Evolutionary conservation across 2,888 invertebrate genomes (phyloP).

Genomic region (Ochropacha duplaris): DNA sequence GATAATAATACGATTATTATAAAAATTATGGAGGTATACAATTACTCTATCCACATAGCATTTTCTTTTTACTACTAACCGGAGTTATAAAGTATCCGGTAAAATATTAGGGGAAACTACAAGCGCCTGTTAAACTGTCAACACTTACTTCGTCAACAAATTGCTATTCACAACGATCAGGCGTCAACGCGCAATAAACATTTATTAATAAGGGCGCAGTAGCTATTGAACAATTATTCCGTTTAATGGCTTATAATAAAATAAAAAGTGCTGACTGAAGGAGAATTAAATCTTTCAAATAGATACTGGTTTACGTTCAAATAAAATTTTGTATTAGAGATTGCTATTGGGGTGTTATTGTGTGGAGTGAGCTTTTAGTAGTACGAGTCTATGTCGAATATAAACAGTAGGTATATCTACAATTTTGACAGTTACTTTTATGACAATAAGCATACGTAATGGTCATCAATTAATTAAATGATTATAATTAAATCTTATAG

Average conservation of each 20-base stretch:
- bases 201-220: slow-evolving; percentile 26
- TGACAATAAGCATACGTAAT: too few relatives aligned
- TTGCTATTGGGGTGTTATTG: slow-evolving; percentile 34
- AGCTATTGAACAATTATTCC: slow-evolving; percentile 46
- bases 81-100: too few relatives aligned
- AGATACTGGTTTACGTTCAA: slow-evolving; percentile 60
- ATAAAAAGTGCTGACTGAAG: slow-evolving; percentile 72
- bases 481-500: too few relatives aligned
- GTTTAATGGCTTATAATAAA: slow-evolving; percentile 62
- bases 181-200: slow-evolving; percentile 40
- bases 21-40: too few relatives aligned
- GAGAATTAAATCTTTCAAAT: slow-evolving; percentile 67
- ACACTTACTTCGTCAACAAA: slow-evolving; percentile 22
- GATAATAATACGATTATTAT: too few relatives aligned
- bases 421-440: too few relatives aligned
- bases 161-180: slow-evolving; percentile 59
- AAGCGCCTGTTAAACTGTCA: slow-evolving; percentile 29
- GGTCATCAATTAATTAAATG: too few relatives aligned
- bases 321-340: slow-evolving; percentile 62
- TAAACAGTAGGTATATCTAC: too few relatives aligned
- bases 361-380: slow-evolving; percentile 27
- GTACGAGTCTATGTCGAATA: not conserved
- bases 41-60: too few relatives aligned
- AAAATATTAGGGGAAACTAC: not conserved
- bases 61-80: too few relatives aligned